Evolutionary conservation across 37 sponge, comb jelly and placozoan species (phyloP), one percentile per base, ranked within the genome.

Genomic region (Petrosia ficiformis): DNA sequence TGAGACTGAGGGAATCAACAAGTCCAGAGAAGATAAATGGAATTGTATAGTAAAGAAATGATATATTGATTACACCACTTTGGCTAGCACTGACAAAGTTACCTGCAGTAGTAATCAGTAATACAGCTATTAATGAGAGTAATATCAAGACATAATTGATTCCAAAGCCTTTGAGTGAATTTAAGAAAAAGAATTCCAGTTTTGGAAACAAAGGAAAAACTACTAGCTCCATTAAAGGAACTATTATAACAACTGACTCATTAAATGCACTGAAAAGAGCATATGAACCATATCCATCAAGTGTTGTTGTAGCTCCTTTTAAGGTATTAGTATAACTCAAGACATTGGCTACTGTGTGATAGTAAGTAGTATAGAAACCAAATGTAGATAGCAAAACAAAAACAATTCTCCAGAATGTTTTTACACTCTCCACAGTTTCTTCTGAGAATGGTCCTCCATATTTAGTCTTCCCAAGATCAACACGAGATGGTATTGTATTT

Each of bases 381-480:
- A 61, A 61, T 5, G n/a, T 6, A 22, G 63, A 24, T n/a, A 61
- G 26, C 5, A 8, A 61, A 22, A 61, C 26, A 29, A 11, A 5
- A n/a, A 61, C 5, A n/a, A 61, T 61, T 26, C 63, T 11, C 6
- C 11, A n/a, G 5, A 61, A n/a, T 61, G 63, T 61, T 61, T 61
- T 61, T 5, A 61, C 63, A 61, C n/a, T n/a, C n/a, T 61, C 63
- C 11, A 61, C 63, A 26, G 22, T n/a, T 22, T 61, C 25, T 6
- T 61, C 28, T 26, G 28, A 5, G n/a, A 61, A 61, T 61, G 63
- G 63, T 6, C 63, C 63, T 11, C 63, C 63, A 22, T 61, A 61
- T n/a, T 61, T 61, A 5, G 11, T 8, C 63, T 61, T 61, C n/a
- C 28, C 63, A 26, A 61, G 63, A 29, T 22, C 26, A 29, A 61